phyloP scores from a whole-genome alignment of 2,888 invertebrate species.

The Mesorhabditis spiculigera region DNA sequence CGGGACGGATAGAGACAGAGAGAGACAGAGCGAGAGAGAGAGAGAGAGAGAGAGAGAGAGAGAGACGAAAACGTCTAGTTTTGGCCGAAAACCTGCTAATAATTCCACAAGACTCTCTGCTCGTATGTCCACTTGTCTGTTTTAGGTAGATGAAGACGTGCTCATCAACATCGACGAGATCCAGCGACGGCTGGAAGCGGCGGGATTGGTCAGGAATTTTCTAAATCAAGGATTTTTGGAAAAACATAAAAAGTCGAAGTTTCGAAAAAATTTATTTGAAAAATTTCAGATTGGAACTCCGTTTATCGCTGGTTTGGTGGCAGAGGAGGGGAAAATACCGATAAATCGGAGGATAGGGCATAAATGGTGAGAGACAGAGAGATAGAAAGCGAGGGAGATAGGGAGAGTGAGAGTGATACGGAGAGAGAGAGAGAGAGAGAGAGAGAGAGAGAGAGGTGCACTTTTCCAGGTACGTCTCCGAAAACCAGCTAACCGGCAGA shows the following conservation, averaged over 20 bases:
- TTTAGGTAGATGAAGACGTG: background rate
- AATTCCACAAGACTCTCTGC: no score
- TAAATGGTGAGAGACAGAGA: background rate
- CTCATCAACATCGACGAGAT: background rate
- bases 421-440: no score
- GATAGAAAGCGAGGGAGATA: background rate
- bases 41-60: no score
- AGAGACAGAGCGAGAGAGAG: background rate
- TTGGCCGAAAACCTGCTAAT: no score
- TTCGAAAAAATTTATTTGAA: background rate
- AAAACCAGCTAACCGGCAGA: background rate
- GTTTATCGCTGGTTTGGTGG: conserved; percentile 6
- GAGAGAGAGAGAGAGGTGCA: background rate
- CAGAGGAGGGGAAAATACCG: background rate
- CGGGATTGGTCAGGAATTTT: background rate
- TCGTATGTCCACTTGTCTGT: no score
- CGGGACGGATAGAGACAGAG: background rate
- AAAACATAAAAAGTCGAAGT: background rate
- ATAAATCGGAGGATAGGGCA: background rate
- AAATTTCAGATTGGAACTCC: background rate
- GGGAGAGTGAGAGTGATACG: no score
- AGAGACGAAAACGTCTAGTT: no score
- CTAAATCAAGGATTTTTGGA: background rate
- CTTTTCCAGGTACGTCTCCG: background rate
- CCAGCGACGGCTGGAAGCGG: background rate